phyloP scores from a whole-genome alignment of 2,888 invertebrate species.

The Nebria salina region DNA sequence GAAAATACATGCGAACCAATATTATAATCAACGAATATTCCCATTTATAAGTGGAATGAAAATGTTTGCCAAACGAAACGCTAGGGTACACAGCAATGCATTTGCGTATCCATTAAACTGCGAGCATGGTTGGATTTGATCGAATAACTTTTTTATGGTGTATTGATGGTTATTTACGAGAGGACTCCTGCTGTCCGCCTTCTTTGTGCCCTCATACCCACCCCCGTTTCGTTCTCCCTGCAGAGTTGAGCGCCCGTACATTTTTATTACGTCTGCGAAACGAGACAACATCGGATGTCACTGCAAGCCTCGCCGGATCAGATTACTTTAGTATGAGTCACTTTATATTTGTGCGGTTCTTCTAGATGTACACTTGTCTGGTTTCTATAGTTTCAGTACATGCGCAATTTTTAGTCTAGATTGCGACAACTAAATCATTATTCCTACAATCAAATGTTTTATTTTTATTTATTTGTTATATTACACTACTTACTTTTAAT shows the following conservation, averaged over 20 bases:
- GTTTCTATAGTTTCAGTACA: neutral
- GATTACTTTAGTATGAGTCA: neutral
- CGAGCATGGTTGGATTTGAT: constrained; percentile 1
- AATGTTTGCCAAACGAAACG: neutral
- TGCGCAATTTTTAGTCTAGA: too few relatives aligned
- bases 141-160: neutral
- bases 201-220: neutral
- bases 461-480: too few relatives aligned
- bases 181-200: neutral
- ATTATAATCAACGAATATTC: neutral
- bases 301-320: neutral
- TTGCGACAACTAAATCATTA: too few relatives aligned
- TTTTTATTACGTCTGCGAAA: neutral
- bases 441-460: too few relatives aligned
- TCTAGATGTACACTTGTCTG: neutral
- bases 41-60: neutral
- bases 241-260: neutral
- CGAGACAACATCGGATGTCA: neutral
- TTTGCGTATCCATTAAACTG: neutral
- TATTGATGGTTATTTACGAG: constrained; percentile 1
- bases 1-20: neutral
- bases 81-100: neutral
- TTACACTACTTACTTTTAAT: too few relatives aligned
- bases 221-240: neutral
- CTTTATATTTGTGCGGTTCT: neutral